phyloP scores from a whole-genome alignment of 2,888 invertebrate species.

The Leucophenga maculata region DNA sequence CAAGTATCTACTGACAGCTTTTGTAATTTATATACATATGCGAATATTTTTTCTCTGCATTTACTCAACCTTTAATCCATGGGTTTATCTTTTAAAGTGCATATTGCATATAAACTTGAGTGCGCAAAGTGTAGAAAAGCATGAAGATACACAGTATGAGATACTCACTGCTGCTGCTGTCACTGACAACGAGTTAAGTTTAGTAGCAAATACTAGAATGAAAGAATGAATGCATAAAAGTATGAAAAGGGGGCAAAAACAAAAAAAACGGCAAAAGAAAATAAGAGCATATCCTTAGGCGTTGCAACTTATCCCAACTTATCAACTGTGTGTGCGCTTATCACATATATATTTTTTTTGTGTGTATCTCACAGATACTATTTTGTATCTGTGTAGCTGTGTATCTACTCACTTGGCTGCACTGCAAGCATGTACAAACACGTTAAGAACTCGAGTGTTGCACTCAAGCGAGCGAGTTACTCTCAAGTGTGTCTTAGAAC shows the following conservation, averaged over 20 bases:
- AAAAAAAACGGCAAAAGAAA: background rate
- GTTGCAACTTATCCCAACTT: slow-evolving; percentile 25
- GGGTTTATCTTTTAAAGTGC: background rate
- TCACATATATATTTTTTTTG: background rate
- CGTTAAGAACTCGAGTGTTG: slow-evolving; percentile 40
- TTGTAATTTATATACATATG: too few species aligned
- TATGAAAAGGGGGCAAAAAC: background rate
- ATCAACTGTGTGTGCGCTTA: background rate
- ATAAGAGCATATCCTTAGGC: slow-evolving; percentile 24
- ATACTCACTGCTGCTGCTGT: too few species aligned
- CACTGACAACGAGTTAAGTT: background rate
- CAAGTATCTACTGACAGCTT: too few species aligned
- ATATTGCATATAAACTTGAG: background rate
- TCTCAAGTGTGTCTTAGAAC: slow-evolving; percentile 34
- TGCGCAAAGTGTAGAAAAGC: too few species aligned
- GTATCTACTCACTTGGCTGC: background rate
- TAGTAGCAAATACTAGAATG: background rate
- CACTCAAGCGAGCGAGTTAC: slow-evolving; percentile 29
- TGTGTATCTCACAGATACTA: too few species aligned
- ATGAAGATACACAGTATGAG: too few species aligned
- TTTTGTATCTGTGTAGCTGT: background rate
- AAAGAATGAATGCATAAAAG: background rate
- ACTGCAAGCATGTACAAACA: slow-evolving; percentile 10
- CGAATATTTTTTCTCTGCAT: too few species aligned
- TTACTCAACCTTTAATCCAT: too few species aligned